These are phyloP conservation scores for Maniola jurtina DNA, from an alignment of 1,140 invertebrate genomes.

Conservation along the genomic window DNA sequence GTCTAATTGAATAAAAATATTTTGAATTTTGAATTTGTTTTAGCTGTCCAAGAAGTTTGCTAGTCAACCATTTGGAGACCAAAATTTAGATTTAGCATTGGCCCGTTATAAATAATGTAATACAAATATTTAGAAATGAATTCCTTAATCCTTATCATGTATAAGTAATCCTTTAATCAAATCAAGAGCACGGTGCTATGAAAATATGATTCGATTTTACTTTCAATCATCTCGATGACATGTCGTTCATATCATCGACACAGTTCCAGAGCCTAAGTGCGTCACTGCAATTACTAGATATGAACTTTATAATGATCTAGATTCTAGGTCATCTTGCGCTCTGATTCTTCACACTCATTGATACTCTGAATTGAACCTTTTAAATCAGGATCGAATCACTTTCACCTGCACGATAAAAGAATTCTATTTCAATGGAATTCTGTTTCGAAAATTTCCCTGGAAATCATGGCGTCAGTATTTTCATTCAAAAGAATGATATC, in stretches of 20 bases:
- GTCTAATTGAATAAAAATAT: too few species aligned
- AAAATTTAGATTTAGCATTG: too few species aligned
- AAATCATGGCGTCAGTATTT: not conserved
- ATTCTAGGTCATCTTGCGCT: slow-evolving; percentile 31
- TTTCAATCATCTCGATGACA: not conserved
- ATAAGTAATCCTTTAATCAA: too few species aligned
- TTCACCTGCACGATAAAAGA: slow-evolving; percentile 1
- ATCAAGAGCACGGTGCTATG: too few species aligned
- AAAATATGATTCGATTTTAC: not conserved
- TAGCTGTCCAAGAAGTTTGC: too few species aligned
- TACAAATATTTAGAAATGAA: too few species aligned
- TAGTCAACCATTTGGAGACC: too few species aligned
- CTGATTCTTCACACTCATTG: slow-evolving; percentile 13
- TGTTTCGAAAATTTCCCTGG: not conserved
- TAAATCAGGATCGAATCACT: slow-evolving; percentile 3
- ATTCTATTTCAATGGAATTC: not conserved
- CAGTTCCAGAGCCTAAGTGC: slow-evolving; percentile 5
- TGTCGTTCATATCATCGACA: slow-evolving; percentile 10
- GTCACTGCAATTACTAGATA: slow-evolving; percentile 26
- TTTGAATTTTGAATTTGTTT: too few species aligned
- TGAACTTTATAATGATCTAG: slow-evolving; percentile 33
- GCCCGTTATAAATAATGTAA: too few species aligned
- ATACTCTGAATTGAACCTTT: slow-evolving; percentile 15
- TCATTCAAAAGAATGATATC: not conserved
- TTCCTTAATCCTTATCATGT: too few species aligned